These are phyloP conservation scores for Zeus faber DNA, from an alignment of 2,113 vertebrate genomes.

Conservation along the genomic window DNA sequence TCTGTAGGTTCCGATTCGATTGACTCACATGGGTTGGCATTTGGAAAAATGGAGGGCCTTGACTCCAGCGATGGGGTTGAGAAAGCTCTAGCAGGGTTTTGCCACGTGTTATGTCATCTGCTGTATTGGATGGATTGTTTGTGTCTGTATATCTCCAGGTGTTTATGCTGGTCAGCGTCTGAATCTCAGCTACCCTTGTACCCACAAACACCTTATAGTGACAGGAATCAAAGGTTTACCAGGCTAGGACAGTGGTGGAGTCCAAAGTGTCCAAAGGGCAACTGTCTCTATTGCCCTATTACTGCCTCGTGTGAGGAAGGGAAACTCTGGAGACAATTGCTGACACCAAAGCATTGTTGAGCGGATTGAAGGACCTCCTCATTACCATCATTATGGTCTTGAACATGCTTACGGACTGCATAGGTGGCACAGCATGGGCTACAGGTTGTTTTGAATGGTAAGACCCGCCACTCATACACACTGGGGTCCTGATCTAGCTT, in stretches of 20 bases:
- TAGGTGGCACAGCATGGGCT: conserved; percentile 19
- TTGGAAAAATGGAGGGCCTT: conserved; percentile 6
- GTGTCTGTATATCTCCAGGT: conserved; percentile 10
- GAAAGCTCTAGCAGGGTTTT: conserved; percentile 1
- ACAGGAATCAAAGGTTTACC: conserved; percentile 3
- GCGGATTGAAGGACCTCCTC: not conserved
- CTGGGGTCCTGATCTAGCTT: not conserved
- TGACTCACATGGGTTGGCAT: not conserved
- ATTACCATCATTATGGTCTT: not conserved
- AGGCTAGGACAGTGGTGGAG: conserved; percentile 6
- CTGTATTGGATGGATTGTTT: not conserved
- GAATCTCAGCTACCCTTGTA: not conserved
- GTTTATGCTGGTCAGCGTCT: conserved; percentile 28
- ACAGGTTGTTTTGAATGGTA: conserved; percentile 10
- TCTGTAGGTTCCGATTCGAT: not conserved
- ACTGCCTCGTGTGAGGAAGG: not conserved
- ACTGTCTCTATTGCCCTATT: not conserved
- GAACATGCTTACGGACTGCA: not conserved
- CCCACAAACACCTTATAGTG: conserved; percentile 15
- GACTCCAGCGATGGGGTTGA: not conserved
- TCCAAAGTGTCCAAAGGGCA: not conserved
- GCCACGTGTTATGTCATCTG: conserved; percentile 7
- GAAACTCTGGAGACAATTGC: not conserved
- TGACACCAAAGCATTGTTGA: not conserved
- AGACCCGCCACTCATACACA: conserved; percentile 20